Evolutionary conservation across 2,888 invertebrate genomes (phyloP), one percentile per base, ranked within the genome.

Genomic region (Acronicta leporina): DNA sequence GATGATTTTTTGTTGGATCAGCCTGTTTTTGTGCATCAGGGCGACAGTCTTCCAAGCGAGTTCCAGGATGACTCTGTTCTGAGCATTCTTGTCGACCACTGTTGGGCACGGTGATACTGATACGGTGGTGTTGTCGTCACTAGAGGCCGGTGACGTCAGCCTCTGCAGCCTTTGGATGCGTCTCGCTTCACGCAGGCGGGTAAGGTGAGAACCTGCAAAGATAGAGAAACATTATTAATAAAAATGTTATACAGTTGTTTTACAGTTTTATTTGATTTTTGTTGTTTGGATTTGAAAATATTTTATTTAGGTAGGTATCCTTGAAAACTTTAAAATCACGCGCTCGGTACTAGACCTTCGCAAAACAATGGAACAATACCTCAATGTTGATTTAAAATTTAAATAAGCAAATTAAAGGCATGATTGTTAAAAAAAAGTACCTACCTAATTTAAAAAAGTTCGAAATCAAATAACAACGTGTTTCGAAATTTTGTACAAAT

Each of bases 21-120:
- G 79, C 64, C 92, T 95, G 86, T 96, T 96, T 67, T 95, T 95
- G 64, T 95, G 95, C 90, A 96, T 95, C 20, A 96, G 87, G 11
- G 94, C 95, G 42, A 96, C 94, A 0, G 96, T 96, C 79, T 95
- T 95, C 85, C 95, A 92, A 5, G 96, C 96, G 7, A 96, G 95
- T 53, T 96, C 95, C 30, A 96, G 86, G 43, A 96, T 93, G 9
- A 95, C 95, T 61, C 92, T 91, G 72, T 87, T 91, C 61, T 92
- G 92, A 43, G 83, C 84, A 0, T 55, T 67, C 54, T 91, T 91
- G 74, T 92, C 84, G 10, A 87, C 83, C 35, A 66, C 44, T 9
- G 77, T 63, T 11, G 84, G 75, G 58, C 75, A 79, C 0, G 80
- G 80, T 0, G 69, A 38, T 0, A 73, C 59, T 1, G 67, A 33